phyloP scores from a whole-genome alignment of 1,140 invertebrate genomes.

The Caenorhabditis latens region DNA sequence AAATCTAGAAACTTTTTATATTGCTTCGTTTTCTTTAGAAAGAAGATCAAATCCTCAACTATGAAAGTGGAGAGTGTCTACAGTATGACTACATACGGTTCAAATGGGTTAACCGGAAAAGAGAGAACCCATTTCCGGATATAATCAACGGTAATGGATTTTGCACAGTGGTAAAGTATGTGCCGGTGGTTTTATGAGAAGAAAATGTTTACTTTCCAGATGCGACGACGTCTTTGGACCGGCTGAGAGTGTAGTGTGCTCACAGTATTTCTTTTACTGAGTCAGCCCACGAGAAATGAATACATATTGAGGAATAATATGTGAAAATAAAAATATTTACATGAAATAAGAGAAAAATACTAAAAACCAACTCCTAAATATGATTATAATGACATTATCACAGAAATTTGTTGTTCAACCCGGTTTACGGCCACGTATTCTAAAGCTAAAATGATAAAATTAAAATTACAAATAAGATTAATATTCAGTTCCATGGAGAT shows the following conservation, averaged over 20 bases:
- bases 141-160: neutral
- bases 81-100: slow-evolving; percentile 16
- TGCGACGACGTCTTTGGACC: slow-evolving; percentile 33
- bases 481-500: too few relatives aligned
- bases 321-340: too few relatives aligned
- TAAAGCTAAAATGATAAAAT: too few relatives aligned
- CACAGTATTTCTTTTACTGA: neutral
- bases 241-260: neutral
- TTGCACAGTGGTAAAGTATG: neutral
- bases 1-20: neutral
- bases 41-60: neutral
- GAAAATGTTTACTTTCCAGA: neutral
- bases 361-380: too few relatives aligned
- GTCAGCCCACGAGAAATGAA: too few relatives aligned
- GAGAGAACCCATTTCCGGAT: neutral
- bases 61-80: neutral
- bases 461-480: too few relatives aligned
- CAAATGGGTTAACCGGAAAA: neutral
- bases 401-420: too few relatives aligned
- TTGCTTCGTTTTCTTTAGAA: neutral
- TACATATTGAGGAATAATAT: too few relatives aligned
- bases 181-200: neutral
- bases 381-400: too few relatives aligned
- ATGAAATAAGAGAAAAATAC: too few relatives aligned
- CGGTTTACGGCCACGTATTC: too few relatives aligned